phyloP scores from a whole-genome alignment of 2,797 vertebrate genomes.

The Hyperoplus immaculatus region DNA sequence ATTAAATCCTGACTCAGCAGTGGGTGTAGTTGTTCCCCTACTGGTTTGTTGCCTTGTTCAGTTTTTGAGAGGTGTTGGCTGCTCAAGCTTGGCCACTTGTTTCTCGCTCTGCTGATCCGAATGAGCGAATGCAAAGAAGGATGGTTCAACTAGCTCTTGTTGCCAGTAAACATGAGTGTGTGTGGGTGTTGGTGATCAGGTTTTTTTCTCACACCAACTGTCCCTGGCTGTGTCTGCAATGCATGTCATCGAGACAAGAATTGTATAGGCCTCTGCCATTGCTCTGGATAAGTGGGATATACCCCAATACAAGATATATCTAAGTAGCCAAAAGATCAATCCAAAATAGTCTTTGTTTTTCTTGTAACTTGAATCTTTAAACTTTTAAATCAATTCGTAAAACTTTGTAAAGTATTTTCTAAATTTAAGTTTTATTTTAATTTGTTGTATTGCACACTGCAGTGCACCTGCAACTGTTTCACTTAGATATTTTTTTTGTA shows the following conservation, averaged over 20 bases:
- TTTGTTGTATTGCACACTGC: too few species aligned
- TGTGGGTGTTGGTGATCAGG: slow-evolving; percentile 53
- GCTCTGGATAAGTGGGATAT: not conserved
- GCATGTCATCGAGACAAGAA: slow-evolving; percentile 36
- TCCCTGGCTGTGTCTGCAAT: not conserved
- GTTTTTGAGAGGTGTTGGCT: slow-evolving; percentile 55
- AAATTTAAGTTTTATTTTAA: not conserved
- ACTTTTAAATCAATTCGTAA: not conserved
- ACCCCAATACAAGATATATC: not conserved
- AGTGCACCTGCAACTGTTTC: not conserved
- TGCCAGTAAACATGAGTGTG: slow-evolving; percentile 52
- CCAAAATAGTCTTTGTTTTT: not conserved
- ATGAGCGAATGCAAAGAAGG: slow-evolving; percentile 39
- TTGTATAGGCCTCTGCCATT: not conserved
- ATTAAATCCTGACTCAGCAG: slow-evolving; percentile 69
- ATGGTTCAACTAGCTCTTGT: slow-evolving; percentile 54
- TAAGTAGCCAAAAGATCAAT: not conserved
- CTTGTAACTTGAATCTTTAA: not conserved
- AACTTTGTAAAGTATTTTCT: not conserved
- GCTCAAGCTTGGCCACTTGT: slow-evolving; percentile 19
- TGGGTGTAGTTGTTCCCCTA: slow-evolving; percentile 57
- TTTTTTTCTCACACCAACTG: slow-evolving; percentile 4
- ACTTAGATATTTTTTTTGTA: not conserved
- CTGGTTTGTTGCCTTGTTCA: slow-evolving; percentile 46
- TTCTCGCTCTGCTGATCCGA: slow-evolving; percentile 8